These are phyloP conservation scores for Acleris emargana DNA, from an alignment of 2,888 invertebrate genomes.

Conservation along the genomic window DNA sequence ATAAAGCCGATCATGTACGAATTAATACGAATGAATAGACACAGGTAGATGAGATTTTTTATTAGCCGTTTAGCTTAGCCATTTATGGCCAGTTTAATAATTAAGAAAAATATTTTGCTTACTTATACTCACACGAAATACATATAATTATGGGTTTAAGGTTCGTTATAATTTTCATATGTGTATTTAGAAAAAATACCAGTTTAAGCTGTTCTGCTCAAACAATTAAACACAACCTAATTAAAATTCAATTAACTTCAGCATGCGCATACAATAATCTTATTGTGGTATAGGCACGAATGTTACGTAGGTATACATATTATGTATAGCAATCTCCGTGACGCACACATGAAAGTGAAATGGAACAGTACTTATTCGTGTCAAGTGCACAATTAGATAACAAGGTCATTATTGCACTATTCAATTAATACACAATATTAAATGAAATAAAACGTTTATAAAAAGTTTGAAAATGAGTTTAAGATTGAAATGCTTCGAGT, in stretches of 20 bases:
- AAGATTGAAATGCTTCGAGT: too few species aligned
- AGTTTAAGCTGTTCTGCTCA: not conserved
- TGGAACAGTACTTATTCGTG: constrained; percentile 77
- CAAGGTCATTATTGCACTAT: constrained; percentile 80
- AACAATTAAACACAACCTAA: not conserved
- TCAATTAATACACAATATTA: constrained; percentile 53
- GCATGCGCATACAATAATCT: constrained; percentile 7
- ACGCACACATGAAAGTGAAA: constrained; percentile 80
- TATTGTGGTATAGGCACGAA: constrained; percentile 36
- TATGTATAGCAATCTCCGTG: constrained; percentile 55
- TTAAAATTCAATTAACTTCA: not conserved
- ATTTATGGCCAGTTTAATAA: constrained; percentile 51
- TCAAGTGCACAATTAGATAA: constrained; percentile 83
- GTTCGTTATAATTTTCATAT: too few species aligned
- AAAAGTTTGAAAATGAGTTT: constrained; percentile 39
- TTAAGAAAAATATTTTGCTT: not conserved
- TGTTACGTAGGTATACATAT: constrained; percentile 44
- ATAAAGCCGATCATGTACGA: constrained; percentile 64
- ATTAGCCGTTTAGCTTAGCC: constrained; percentile 49
- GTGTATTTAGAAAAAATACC: not conserved
- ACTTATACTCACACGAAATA: too few species aligned
- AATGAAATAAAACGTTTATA: constrained; percentile 19
- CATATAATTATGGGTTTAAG: too few species aligned
- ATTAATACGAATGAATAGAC: constrained; percentile 49
- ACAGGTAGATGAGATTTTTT: constrained; percentile 47